Evolutionary conservation across 2,888 invertebrate genomes (phyloP).

Genomic region (Hyposoter didymator): DNA sequence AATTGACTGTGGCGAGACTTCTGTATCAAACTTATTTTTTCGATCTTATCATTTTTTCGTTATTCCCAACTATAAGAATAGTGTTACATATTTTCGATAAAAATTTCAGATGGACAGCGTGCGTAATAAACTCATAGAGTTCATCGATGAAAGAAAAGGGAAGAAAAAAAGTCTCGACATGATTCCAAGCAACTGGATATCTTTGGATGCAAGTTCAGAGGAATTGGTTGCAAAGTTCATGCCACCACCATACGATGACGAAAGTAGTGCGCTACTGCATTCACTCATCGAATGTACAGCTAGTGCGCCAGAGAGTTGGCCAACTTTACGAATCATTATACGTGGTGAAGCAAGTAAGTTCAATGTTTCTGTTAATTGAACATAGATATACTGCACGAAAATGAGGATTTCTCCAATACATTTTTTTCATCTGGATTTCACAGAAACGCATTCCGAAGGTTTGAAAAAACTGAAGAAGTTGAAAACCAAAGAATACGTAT

Average conservation of each 20-base stretch:
- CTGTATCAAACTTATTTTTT: too few relatives aligned
- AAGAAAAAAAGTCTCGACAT: not conserved
- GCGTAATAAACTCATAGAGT: not conserved
- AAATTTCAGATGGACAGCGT: not conserved
- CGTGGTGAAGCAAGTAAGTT: conserved; percentile 2
- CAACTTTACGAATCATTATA: not conserved
- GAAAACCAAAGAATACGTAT: not conserved
- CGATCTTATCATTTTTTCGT: too few relatives aligned
- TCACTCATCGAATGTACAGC: not conserved
- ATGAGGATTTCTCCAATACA: not conserved
- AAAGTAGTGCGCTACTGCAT: not conserved
- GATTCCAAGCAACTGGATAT: not conserved
- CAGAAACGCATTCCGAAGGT: not conserved
- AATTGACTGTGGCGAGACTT: too few relatives aligned
- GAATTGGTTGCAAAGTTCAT: not conserved
- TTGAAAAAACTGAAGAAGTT: not conserved
- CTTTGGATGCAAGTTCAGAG: not conserved
- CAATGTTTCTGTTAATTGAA: not conserved
- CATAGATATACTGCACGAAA: not conserved
- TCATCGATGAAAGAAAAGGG: not conserved
- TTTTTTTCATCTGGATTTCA: too few relatives aligned
- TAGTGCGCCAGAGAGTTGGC: not conserved
- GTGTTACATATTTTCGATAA: not conserved
- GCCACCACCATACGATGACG: conserved; percentile 1
- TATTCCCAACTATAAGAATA: not conserved